A percentile compares a stretch with the other conserved stretches of the same genome.
phyloP scores from a whole-genome alignment of 2,113 vertebrate species.

The Podilymbus podiceps region DNA sequence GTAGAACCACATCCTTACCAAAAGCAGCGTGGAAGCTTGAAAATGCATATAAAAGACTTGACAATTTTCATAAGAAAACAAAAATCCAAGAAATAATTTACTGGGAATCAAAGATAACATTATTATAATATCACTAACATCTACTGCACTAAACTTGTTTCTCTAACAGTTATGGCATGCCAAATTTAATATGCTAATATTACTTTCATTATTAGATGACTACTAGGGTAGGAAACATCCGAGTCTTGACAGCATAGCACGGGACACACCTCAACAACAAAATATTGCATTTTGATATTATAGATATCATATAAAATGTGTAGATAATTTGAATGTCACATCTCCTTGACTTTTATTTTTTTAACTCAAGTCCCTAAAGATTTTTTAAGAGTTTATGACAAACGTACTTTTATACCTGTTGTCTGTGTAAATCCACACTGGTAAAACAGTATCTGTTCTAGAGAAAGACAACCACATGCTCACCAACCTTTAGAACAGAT shows the following conservation, averaged over 20 bases:
- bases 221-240: not conserved
- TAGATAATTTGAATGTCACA: not conserved
- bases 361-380: not conserved
- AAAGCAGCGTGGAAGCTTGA: not conserved
- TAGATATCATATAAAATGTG: not conserved
- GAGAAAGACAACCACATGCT: not conserved
- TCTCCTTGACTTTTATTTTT: not conserved
- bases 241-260: not conserved
- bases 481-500: not conserved
- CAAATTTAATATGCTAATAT: slow-evolving; percentile 34
- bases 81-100: slow-evolving; percentile 17
- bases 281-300: not conserved
- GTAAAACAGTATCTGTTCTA: not conserved
- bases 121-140: not conserved
- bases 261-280: not conserved
- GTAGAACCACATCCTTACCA: not conserved
- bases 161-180: not conserved
- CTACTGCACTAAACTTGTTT: not conserved
- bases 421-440: not conserved
- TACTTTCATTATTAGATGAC: not conserved
- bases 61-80: not conserved
- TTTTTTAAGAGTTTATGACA: not conserved
- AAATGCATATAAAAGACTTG: not conserved
- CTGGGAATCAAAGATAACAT: not conserved
- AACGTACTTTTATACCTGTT: not conserved